Percentiles rank a stretch among this genome's conserved stretches.
Conservation (phyloP, 2,888 invertebrate species). For the Cylloceria caligata region DNA sequence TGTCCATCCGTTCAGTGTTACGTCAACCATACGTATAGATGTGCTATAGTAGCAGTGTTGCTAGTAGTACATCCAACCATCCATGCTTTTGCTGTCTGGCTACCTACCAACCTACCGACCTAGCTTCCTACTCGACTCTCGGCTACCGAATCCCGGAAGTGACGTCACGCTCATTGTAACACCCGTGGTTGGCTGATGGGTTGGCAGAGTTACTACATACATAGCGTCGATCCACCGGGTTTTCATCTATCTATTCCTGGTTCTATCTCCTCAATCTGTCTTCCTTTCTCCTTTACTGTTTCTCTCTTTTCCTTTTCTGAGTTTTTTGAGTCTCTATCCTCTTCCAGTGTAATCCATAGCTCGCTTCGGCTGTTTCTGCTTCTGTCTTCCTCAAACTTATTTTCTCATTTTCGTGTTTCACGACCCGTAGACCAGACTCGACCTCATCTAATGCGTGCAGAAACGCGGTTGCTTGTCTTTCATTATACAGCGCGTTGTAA, state of each 20-base stretch:
- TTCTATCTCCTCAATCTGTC: slow-evolving; percentile 2
- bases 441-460: slow-evolving; percentile 51
- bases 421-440: slow-evolving; percentile 49
- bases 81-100: slow-evolving; percentile 57
- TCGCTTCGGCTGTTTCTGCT: not conserved
- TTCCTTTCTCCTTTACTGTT: not conserved
- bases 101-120: slow-evolving; percentile 80
- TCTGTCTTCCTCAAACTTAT: slow-evolving; percentile 8
- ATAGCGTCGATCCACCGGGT: slow-evolving; percentile 10
- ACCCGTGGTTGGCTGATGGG: slow-evolving; percentile 72
- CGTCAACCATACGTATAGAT: slow-evolving; percentile 8
- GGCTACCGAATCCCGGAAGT: slow-evolving; percentile 79
- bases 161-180: slow-evolving; percentile 82
- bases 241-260: slow-evolving; percentile 11
- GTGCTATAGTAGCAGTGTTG: not conserved
- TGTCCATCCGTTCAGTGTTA: slow-evolving; percentile 32
- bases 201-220: slow-evolving; percentile 38
- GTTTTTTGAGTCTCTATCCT: slow-evolving; percentile 19
- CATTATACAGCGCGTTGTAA: slow-evolving; percentile 52
- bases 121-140: slow-evolving; percentile 78
- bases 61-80: slow-evolving; percentile 39
- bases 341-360: not conserved
- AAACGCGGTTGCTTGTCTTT: slow-evolving; percentile 60
- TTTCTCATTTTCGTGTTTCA: slow-evolving; percentile 53
- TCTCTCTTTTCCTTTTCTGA: not conserved